phyloP scores from a whole-genome alignment of 2,888 invertebrate species.

The Drosophila quinaria region DNA sequence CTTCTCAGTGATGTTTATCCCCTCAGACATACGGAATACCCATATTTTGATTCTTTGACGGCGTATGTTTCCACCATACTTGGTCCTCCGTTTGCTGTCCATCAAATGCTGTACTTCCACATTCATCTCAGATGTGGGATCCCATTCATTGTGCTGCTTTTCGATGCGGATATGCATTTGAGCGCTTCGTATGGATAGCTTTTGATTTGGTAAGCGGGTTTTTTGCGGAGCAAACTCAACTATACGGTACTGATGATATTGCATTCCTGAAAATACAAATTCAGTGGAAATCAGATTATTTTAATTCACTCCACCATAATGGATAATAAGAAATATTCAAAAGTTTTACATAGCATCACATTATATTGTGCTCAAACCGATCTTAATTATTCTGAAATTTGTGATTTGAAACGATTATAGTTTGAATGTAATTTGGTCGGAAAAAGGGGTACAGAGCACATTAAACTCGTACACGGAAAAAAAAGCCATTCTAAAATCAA shows the following conservation, averaged over 20 bases:
- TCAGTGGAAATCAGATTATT: neutral
- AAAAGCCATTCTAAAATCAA: no score
- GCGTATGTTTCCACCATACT: constrained; percentile 14
- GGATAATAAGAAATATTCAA: no score
- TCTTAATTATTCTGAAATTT: no score
- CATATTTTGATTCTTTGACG: constrained; percentile 80
- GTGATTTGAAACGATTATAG: no score
- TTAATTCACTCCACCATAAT: no score
- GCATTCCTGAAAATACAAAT: constrained; percentile 89
- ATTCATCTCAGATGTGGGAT: constrained; percentile 23
- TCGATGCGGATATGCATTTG: constrained; percentile 90
- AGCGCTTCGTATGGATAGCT: constrained; percentile 91
- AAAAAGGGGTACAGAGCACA: no score
- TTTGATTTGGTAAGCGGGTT: constrained; percentile 86
- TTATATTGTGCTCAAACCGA: no score
- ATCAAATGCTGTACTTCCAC: constrained; percentile 32
- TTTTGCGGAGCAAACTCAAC: constrained; percentile 93
- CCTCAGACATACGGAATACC: constrained; percentile 81
- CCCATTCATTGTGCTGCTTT: constrained; percentile 37
- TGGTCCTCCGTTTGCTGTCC: constrained; percentile 40
- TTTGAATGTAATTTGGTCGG: no score
- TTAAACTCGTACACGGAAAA: no score
- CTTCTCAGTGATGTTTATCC: constrained; percentile 74
- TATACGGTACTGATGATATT: constrained; percentile 93
- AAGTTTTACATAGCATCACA: no score